Conservation (phyloP, 1,140 invertebrate species). For the Dryas iulia region DNA sequence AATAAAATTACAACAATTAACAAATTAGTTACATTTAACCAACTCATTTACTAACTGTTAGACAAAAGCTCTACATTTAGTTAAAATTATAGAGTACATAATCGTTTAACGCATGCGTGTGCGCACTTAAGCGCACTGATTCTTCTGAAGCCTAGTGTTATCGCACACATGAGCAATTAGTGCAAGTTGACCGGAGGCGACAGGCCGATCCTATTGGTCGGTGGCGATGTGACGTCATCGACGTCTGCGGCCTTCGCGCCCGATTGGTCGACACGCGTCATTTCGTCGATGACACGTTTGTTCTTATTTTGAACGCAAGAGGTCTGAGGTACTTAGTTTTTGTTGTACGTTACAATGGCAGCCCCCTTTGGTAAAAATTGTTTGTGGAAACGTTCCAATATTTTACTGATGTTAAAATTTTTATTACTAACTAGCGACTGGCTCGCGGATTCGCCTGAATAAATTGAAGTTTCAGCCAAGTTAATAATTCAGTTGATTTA, state of each 20-base stretch:
- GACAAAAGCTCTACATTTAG: background rate
- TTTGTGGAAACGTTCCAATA: background rate
- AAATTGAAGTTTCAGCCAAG: too few relatives aligned
- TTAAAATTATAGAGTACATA: conserved; percentile 10
- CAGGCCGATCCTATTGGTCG: conserved; percentile 64
- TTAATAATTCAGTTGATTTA: too few relatives aligned
- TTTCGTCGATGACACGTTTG: conserved; percentile 78
- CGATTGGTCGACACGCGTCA: conserved; percentile 78
- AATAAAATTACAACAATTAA: background rate
- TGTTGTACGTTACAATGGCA: conserved; percentile 59
- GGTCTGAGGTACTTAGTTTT: conserved; percentile 64
- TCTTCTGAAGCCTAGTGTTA: conserved; percentile 69
- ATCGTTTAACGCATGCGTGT: conserved; percentile 46
- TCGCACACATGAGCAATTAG: conserved; percentile 79
- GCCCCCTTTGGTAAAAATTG: conserved; percentile 35
- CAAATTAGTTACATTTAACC: background rate
- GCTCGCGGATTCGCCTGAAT: too few relatives aligned
- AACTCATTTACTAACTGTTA: background rate
- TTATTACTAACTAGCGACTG: conserved; percentile 5
- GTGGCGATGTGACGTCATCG: conserved; percentile 66
- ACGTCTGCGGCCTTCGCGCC: conserved; percentile 73
- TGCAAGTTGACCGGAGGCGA: conserved; percentile 77
- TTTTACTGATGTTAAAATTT: background rate
- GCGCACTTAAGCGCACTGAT: conserved; percentile 62
- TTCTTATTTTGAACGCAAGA: conserved; percentile 77